A percentile compares a stretch with the other conserved stretches of the same genome.
Conservation (phyloP, 2,888 invertebrate genomes). For the Synergus umbraculus region DNA sequence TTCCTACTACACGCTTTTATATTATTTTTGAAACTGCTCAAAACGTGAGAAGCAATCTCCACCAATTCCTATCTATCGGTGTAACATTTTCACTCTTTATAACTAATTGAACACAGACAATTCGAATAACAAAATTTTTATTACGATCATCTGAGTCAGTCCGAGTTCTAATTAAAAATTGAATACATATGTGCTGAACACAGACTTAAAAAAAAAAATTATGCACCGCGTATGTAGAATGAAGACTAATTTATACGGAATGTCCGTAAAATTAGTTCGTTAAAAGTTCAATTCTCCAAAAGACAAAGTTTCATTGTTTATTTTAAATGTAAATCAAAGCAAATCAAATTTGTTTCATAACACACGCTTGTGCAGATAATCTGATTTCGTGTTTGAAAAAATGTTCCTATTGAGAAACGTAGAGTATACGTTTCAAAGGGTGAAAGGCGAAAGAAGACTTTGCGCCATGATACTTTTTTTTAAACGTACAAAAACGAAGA, state of each 20-base stretch:
- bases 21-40: constrained; percentile 10
- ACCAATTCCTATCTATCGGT: neutral
- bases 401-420: neutral
- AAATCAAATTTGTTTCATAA: neutral
- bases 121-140: neutral
- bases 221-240: neutral
- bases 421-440: neutral
- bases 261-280: neutral
- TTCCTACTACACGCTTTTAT: constrained; percentile 24
- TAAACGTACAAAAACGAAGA: constrained; percentile 10
- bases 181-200: too few species aligned
- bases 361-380: neutral
- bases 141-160: too few species aligned
- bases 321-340: too few species aligned
- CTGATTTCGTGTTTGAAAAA: neutral
- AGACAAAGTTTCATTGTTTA: too few species aligned
- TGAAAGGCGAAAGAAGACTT: constrained; percentile 5
- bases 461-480: neutral
- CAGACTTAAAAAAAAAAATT: too few species aligned
- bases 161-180: too few species aligned
- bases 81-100: neutral
- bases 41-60: neutral
- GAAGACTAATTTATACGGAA: neutral
- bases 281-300: too few species aligned
- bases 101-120: neutral